Percentiles rank a stretch among this genome's conserved stretches.
These are phyloP conservation scores for Cerceris ruficornis DNA, from an alignment of 2,888 invertebrate species.

Conservation along the genomic window DNA sequence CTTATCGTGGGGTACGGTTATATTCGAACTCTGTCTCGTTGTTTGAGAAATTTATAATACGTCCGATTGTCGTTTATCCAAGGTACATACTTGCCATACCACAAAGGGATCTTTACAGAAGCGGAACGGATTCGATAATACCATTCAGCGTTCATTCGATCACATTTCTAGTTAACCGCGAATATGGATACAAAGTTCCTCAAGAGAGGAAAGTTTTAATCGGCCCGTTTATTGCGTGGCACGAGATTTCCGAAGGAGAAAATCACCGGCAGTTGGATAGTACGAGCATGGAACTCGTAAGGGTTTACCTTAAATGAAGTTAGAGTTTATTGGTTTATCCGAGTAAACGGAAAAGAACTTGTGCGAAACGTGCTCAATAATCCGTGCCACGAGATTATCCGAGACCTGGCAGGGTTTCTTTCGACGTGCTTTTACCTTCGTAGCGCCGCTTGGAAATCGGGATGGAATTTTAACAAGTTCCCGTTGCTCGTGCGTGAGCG, in stretches of 20 bases:
- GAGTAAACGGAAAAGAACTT: constrained; percentile 67
- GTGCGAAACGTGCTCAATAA: constrained; percentile 68
- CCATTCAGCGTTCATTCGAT: neutral
- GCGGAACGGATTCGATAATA: constrained; percentile 1
- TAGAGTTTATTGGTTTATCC: constrained; percentile 69
- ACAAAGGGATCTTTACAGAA: neutral
- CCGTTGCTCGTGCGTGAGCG: constrained; percentile 32
- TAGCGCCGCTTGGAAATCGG: constrained; percentile 55
- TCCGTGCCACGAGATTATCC: constrained; percentile 68
- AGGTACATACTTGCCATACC: neutral
- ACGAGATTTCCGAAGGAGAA: constrained; percentile 49
- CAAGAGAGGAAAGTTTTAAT: constrained; percentile 45
- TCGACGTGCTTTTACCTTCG: constrained; percentile 45
- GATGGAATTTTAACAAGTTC: constrained; percentile 66
- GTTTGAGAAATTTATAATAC: constrained; percentile 12
- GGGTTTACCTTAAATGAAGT: constrained; percentile 68
- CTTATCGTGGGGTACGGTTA: neutral
- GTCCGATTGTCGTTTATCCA: constrained; percentile 10
- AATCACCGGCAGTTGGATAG: constrained; percentile 55
- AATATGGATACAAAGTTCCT: constrained; percentile 50
- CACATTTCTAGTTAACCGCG: constrained; percentile 6
- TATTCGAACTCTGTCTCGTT: neutral
- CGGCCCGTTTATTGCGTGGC: constrained; percentile 32
- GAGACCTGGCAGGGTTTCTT: constrained; percentile 58
- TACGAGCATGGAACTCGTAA: constrained; percentile 52